Evolutionary conservation across 1,140 invertebrate genomes (phyloP), one percentile per base, ranked within the genome.

Genomic region (Lithobius niger): DNA sequence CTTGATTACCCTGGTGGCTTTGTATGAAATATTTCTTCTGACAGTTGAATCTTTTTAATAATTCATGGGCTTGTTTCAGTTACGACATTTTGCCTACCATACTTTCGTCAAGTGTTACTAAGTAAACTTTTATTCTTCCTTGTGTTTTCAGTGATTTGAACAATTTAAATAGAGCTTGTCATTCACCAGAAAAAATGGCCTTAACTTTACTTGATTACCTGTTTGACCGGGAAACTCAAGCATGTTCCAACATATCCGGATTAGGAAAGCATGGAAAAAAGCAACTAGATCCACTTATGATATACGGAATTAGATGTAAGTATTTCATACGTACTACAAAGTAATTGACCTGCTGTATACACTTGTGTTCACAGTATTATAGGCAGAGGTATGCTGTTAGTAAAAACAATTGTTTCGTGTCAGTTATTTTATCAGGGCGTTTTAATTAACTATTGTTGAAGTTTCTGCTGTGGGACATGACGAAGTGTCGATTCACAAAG

Each of bases 261-360:
- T 66, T 65, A 54, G 71, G 72, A 10, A 73, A 72, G 59, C 70
- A 73, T 61, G 71, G 71, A 42, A 74, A 74, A 55, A 71, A 71
- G 56, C 71, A 73, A 55, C 61, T 74, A 13, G 70, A 74, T 57
- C 72, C 72, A n/a, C 64, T 74, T 1, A 67, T 70, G 62, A 71
- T 74, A 18, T 73, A 73, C 62, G 72, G 71, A 13, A 71, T 74
- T 21, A 59, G 68, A 64, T 74, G 72, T 74, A 66, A 66, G 69
- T 63, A 27, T 1, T 52, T 28, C 13, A n/a, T 53, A 45, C 18
- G 36, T 25, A 42, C 3, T 56, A 6, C 21, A n/a, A 26, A 13
- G 13, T 4, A 25, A 50, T 50, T 49, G 4, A 36, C 31, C 43
- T 4, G 6, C 22, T 13, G 36, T 40, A 40, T 15, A 40, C n/a